Percentiles rank a stretch among this genome's conserved stretches.
Conservation (phyloP, 2,797 vertebrate genomes). For the Eurystomus glaucurus region DNA sequence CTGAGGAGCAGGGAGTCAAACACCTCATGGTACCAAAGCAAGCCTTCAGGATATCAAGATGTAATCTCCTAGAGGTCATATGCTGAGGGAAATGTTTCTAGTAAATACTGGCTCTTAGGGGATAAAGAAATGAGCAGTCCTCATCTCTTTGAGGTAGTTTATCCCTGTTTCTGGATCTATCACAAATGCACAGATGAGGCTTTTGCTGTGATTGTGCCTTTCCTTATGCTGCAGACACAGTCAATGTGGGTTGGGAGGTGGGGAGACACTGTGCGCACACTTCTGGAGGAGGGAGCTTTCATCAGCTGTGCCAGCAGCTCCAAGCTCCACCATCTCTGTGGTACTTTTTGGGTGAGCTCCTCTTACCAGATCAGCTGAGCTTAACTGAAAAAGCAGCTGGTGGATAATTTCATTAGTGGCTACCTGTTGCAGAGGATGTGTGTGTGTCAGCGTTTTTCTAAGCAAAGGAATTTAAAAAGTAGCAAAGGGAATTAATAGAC, state of each 20-base stretch:
- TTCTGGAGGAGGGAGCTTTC: not conserved
- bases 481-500: slow-evolving; percentile 52
- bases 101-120: not conserved
- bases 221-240: not conserved
- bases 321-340: not conserved
- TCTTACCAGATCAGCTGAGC: slow-evolving; percentile 8
- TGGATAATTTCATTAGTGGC: slow-evolving; percentile 51
- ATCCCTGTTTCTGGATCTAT: not conserved
- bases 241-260: not conserved
- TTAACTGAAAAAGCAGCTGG: slow-evolving; percentile 37
- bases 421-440: slow-evolving; percentile 32
- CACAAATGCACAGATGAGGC: not conserved
- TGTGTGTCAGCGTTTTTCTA: slow-evolving; percentile 18
- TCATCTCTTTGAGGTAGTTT: not conserved
- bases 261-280: not conserved
- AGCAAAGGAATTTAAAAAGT: slow-evolving; percentile 29
- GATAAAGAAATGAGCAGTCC: not conserved
- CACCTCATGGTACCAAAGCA: not conserved
- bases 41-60: not conserved
- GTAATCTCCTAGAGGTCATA: not conserved
- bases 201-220: not conserved
- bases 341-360: not conserved
- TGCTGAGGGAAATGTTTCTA: not conserved
- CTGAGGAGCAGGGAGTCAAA: not conserved
- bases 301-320: not conserved